These are phyloP conservation scores for Stenodera caucasica DNA, from an alignment of 2,888 invertebrate genomes.

Conservation along the genomic window DNA sequence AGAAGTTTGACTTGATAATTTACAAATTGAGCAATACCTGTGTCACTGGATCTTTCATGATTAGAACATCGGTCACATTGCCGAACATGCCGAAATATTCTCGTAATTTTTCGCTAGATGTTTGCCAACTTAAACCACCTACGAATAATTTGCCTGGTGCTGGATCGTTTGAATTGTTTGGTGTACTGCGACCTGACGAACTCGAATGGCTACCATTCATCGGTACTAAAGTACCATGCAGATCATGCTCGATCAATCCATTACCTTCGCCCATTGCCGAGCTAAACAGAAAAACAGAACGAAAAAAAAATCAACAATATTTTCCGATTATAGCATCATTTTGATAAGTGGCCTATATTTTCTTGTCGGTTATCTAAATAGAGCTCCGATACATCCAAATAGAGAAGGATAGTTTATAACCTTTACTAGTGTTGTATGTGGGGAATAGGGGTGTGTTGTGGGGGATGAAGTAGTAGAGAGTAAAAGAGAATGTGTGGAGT, in stretches of 20 bases:
- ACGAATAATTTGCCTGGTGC: constrained; percentile 88
- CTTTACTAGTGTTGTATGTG: no score
- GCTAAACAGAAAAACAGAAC: constrained; percentile 48
- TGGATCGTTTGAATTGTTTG: constrained; percentile 66
- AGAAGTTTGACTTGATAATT: no score
- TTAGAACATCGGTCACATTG: constrained; percentile 86
- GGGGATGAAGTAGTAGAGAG: constrained; percentile 3
- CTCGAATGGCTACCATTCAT: constrained; percentile 60
- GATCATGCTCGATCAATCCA: constrained; percentile 59
- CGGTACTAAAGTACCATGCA: constrained; percentile 52
- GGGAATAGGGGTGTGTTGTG: neutral
- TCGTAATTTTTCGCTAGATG: constrained; percentile 87
- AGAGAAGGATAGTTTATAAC: constrained; percentile 29
- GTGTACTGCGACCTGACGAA: constrained; percentile 77
- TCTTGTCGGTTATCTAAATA: no score
- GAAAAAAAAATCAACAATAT: constrained; percentile 7
- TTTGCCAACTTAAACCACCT: constrained; percentile 92
- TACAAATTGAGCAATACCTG: no score
- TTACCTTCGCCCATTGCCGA: constrained; percentile 59
- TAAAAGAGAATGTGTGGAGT: neutral
- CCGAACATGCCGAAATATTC: constrained; percentile 94
- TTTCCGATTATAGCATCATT: no score
- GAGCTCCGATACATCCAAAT: constrained; percentile 30
- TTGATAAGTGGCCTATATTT: no score
- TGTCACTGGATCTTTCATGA: constrained; percentile 93